Base-by-base conservation (phyloP, 2,888 invertebrate species). In the Phragmatobia fuliginosa region DNA sequence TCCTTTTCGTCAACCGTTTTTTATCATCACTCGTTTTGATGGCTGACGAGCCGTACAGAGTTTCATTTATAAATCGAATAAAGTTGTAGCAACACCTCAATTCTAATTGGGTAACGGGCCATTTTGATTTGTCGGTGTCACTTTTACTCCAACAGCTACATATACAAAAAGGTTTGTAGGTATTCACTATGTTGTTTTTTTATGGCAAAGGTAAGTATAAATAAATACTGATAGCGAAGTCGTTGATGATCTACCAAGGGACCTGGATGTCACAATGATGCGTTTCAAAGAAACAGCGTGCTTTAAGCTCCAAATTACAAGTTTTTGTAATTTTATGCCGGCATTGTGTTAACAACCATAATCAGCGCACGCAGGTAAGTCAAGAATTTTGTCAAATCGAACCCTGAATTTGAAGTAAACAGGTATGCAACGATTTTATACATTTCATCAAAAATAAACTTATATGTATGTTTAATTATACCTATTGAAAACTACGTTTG, bases 211-310 rank as follows among this genome's bases (percentile, higher is more conserved):
- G 69, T 72, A 71, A 68, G 52, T 72, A 59, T 61, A 62, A 33
- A 58, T 66, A 72, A 72, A 58, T 63, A 11, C 7, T 52, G 59
- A 16, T 58, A 45, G 56, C 70, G 68, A 67, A 66, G 21, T 60
- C 60, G 58, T 45, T 56, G 45, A 67, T 70, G 73, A 68, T 76
- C 70, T 73, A 73, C 77, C 72, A 70, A 70, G 67, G 68, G 68
- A 66, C 52, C 61, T 69, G 74, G 78, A 83, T 84, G 87, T 85
- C 87, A 86, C 80, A 84, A 70, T 79, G 74, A 81, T 84, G 80
- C 83, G 71, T 70, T 88, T 87, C 88, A 74, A 71, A 73, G 88
- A 88, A 88, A 76, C 85, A 69, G 88, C 88, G 87, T 88, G 88
- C 77, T 79, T 84, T 73, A 80, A 78, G 74, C 75, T 74, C 79